Base-by-base conservation (phyloP, 2,888 invertebrate genomes). In the Sympetrum striolatum region DNA sequence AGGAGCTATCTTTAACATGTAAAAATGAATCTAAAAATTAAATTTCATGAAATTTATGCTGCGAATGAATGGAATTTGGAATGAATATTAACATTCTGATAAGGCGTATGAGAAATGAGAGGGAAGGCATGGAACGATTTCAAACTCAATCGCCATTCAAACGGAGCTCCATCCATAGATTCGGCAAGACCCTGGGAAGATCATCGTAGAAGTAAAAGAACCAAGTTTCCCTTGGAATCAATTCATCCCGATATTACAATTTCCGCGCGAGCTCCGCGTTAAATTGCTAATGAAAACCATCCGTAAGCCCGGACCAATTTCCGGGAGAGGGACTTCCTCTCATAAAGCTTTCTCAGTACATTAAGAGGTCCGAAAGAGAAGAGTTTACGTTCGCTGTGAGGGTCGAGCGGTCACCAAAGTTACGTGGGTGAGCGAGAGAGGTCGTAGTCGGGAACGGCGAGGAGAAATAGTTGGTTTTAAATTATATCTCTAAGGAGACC, bases 401-500 rank as follows among this genome's bases (percentile, higher is more conserved):
- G 44, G 53, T 82, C 53, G 58, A n/a, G 60, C 10, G 73, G 73
- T 73, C 31, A 73, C 73, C 73, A 31, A 31, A 73, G 73, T 73
- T 31, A 31, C 2, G 73, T 31, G 25, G 35, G 53, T 0, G 31
- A 25, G 25, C 31, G 53, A 48, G 81, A 25, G 48, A 82, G 48
- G 53, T 22, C 73, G 5, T 44, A 15, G 81, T 12, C 6, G 80
- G 15, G 80, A 37, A 39, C 10, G 15, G 39, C 35, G 82, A 53
- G 58, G 37, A 35, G 86, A n/a, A 60, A 64, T 64, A 31, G 60
- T 64, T 64, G 60, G 37, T 58, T 86, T 86, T 86, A 64, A 86
- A 86, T 86, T 86, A 86, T 60, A 86, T 86, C 86, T 86, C 86
- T 86, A 86, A 86, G 60, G 86, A 86, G 86, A 86, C 86, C 86